Base-by-base conservation (phyloP, 2,797 vertebrate genomes). In the Triplophysa bombifrons region DNA sequence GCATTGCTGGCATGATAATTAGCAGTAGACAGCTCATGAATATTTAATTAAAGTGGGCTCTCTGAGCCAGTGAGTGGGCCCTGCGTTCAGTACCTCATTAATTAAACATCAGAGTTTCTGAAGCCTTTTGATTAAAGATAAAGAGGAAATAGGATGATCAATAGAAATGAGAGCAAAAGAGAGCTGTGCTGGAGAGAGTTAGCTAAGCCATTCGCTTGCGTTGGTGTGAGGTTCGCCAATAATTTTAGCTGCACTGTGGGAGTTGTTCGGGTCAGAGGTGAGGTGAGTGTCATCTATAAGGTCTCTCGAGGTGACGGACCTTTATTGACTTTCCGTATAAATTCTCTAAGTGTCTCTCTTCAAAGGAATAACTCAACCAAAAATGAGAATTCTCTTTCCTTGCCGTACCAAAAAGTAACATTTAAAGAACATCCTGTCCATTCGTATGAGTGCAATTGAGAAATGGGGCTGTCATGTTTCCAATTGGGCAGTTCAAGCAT, bases 41-140 rank as follows among this genome's bases (percentile, higher is more conserved):
- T 93, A 91, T 92, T 93, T 88, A 92, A 94, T 91, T 85, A 83
- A 87, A 87, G 86, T 87, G 65, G 88, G 84, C 89, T 92, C 91
- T 88, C 73, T 80, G 91, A 91, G 91, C 89, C 88, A 87, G 91
- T 83, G 90, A 93, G 91, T 89, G 89, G 90, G 91, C 88, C 71
- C 50, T 84, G 86, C 87, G 87, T 76, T 19, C 86, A 87, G 88
- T 84, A 86, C 75, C 89, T 93, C 91, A 94, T 94, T 89, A 90
- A 94, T 94, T 92, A 94, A 94, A 93, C 93, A 94, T 92, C 93
- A 92, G 80, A 89, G 90, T 86, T 92, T 89, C 85, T 87, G 86
- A 88, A 87, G 86, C 91, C 72, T 93, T 94, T 94, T 94, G 93
- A 94, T 93, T 93, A 94, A 93, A 93, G 91, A 93, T 94, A 92